Evolutionary conservation across 2,797 vertebrate genomes (phyloP).

Genomic region (Cyclopterus lumpus): DNA sequence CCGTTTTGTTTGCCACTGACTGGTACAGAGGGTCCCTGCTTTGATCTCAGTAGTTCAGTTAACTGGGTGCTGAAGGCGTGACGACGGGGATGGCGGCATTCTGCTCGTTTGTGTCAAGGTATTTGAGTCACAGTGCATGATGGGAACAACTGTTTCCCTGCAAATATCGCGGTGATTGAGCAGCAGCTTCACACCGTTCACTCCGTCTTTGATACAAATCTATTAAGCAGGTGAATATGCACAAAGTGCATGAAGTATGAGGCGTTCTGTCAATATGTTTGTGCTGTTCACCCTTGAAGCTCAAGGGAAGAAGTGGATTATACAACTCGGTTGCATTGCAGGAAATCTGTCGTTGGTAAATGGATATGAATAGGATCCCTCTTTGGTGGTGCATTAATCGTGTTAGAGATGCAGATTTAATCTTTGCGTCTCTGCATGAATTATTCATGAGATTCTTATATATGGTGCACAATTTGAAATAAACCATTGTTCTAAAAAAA

Average conservation of each 20-base stretch:
- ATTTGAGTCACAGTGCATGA: slow-evolving; percentile 48
- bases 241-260: slow-evolving; percentile 34
- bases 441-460: slow-evolving; percentile 51
- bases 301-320: slow-evolving; percentile 43
- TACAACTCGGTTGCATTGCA: slow-evolving; percentile 35
- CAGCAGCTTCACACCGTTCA: neutral
- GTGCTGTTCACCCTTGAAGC: slow-evolving; percentile 26
- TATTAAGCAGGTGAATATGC: slow-evolving; percentile 42
- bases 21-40: slow-evolving; percentile 45
- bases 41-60: slow-evolving; percentile 69
- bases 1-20: slow-evolving; percentile 43
- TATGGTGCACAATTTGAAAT: slow-evolving; percentile 42
- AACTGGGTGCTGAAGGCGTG: slow-evolving; percentile 66
- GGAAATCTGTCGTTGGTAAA: slow-evolving; percentile 40
- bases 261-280: slow-evolving; percentile 40
- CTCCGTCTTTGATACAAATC: slow-evolving; percentile 22
- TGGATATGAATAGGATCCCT: slow-evolving; percentile 48
- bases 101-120: slow-evolving; percentile 64
- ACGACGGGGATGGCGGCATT: slow-evolving; percentile 53
- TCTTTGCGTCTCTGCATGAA: slow-evolving; percentile 44
- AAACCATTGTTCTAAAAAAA: slow-evolving; percentile 41
- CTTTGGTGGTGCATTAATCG: slow-evolving; percentile 54
- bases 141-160: slow-evolving; percentile 39
- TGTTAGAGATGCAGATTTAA: slow-evolving; percentile 66
- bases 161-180: slow-evolving; percentile 24